Conservation (phyloP, 2,113 vertebrate genomes). For the Tympanuchus pallidicinctus region DNA sequence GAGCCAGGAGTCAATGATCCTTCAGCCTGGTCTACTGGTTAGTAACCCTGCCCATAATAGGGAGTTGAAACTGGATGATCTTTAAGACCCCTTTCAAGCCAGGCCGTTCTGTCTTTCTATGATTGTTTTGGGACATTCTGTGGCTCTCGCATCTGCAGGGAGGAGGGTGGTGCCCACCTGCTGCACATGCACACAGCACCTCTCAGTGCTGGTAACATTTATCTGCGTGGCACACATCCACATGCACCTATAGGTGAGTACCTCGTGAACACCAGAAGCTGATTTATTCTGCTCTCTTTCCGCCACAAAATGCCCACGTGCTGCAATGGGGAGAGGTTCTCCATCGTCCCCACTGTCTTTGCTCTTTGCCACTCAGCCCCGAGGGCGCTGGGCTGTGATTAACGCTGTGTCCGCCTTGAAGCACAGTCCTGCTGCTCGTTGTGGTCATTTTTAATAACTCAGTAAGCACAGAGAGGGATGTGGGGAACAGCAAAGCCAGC, state of each 20-base stretch:
- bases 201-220: not conserved
- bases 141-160: too few species aligned
- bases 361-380: conserved; percentile 33
- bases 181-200: too few species aligned
- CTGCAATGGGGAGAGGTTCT: not conserved
- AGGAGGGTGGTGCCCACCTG: too few species aligned
- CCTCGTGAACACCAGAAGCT: accelerated
- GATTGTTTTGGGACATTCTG: too few species aligned
- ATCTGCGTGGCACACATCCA: too few species aligned
- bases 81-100: too few species aligned
- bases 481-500: conserved; percentile 19
- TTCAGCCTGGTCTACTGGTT: too few species aligned
- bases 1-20: too few species aligned
- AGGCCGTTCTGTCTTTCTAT: too few species aligned
- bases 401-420: conserved; percentile 34
- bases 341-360: not conserved
- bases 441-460: conserved; percentile 54
- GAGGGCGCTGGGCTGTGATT: conserved; percentile 58
- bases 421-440: conserved; percentile 43
- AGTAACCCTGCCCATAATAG: too few species aligned
- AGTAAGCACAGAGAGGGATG: conserved; percentile 18
- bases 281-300: not conserved
- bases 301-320: not conserved
- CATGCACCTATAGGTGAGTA: not conserved
- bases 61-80: too few species aligned